Base-by-base conservation (phyloP, 2,113 vertebrate genomes). In the Pao palembangensis region DNA sequence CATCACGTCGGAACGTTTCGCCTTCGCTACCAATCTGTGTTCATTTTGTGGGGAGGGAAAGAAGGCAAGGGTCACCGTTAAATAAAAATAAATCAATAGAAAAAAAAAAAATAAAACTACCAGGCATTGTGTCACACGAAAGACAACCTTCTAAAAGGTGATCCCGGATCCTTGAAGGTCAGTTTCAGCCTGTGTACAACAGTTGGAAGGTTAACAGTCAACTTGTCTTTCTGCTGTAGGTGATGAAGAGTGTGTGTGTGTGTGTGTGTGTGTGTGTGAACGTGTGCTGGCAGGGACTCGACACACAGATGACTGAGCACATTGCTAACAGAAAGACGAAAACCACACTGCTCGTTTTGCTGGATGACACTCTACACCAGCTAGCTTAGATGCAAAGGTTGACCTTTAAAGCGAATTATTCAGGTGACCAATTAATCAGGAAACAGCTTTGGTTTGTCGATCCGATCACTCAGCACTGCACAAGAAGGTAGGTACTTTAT, bases 181-280 rank as follows among this genome's bases (percentile, higher is more conserved):
- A 47, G 48, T 58, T 61, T 38, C 58, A 55, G 53, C 66, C 31
- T 78, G 53, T 42, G 15, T 13, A 21, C 11, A 50, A 76, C 21
- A 64, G 47, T 49, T 59, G 64, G 18, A 44, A 12, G 14, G 60
- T 69, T 83, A 84, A 84, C 77, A 80, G 79, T 82, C 69, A 28
- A 21, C 61, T 56, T 72, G 67, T 71, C 65, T 60, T 57, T 75
- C 42, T 38, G 34, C 10, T 38, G 34, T 38, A 38, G 34, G 16
- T 17, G 43, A 44, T 17, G 5, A 17, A 44, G 43, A 13, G 43
- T 4, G 51, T n/a, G 16, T 31, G 23, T n/a, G 20, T 51, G 51
- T n/a, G 51, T 53, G 7, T 17, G 23, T 52, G 42, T 38, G 34
- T 38, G 34, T 38, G 34, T 12, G 34, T 10, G 28, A 31, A 31